phyloP scores from a whole-genome alignment of 2,113 vertebrate species.

The Gymnobelideus leadbeateri region DNA sequence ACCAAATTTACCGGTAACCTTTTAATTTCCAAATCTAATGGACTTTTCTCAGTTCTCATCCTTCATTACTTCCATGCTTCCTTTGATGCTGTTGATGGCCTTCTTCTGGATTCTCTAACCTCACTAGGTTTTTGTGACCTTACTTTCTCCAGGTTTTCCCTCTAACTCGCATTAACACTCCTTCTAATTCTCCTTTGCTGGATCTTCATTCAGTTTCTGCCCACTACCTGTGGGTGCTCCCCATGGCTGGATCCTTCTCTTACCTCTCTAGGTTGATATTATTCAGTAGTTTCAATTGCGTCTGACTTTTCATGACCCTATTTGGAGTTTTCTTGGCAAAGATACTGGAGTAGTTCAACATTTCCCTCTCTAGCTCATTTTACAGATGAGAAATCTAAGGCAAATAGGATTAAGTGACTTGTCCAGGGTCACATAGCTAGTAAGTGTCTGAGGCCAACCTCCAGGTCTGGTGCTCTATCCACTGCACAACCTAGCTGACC shows the following conservation, averaged over 20 bases:
- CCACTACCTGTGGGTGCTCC: neutral
- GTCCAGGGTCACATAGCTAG: too few relatives aligned
- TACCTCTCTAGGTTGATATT: neutral
- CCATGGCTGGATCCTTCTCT: neutral
- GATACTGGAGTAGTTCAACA: neutral
- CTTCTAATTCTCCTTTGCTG: neutral
- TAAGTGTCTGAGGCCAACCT: too few relatives aligned
- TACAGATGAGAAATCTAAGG: too few relatives aligned
- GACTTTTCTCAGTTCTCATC: neutral
- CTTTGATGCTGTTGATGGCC: neutral
- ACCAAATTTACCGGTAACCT: too few relatives aligned
- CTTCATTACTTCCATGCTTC: neutral
- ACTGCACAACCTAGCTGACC: too few relatives aligned
- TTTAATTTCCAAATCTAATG: too few relatives aligned
- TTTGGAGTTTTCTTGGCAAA: too few relatives aligned
- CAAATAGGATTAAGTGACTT: too few relatives aligned
- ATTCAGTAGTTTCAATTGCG: neutral
- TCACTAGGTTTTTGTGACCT: neutral
- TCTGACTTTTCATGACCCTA: neutral
- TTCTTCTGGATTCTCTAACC: neutral
- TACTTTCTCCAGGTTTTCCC: neutral
- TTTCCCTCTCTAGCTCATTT: too few relatives aligned
- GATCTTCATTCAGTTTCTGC: neutral
- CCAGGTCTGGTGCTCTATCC: too few relatives aligned
- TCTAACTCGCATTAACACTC: neutral